A percentile compares a stretch with the other conserved stretches of the same genome.
These are phyloP conservation scores for Cisticola juncidis DNA, from an alignment of 2,113 vertebrate species.

Conservation along the genomic window DNA sequence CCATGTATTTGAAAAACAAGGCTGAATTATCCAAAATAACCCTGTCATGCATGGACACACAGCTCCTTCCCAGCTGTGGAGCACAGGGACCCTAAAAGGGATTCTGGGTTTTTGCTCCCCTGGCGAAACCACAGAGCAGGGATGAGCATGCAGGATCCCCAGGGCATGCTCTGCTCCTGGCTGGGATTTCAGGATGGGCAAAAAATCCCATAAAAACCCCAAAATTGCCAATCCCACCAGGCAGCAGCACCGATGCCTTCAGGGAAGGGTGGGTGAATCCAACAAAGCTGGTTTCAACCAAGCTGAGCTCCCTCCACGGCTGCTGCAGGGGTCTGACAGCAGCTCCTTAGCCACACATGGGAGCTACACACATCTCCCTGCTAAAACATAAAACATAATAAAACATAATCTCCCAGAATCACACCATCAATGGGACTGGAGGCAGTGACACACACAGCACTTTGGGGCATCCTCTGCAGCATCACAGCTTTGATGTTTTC, in stretches of 20 bases:
- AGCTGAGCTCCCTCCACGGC: neutral
- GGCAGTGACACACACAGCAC: neutral
- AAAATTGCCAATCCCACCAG: accelerated
- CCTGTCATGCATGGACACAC: accelerated
- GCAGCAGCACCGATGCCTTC: neutral
- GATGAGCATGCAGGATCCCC: neutral
- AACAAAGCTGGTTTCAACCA: accelerated
- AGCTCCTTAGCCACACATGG: too few species aligned
- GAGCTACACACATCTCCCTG: neutral
- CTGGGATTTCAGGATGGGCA: neutral
- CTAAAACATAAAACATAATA: neutral
- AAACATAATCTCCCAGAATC: neutral
- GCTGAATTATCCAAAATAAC: neutral
- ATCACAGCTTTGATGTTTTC: neutral
- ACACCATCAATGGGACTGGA: accelerated
- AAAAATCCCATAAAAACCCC: neutral
- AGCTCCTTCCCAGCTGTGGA: neutral
- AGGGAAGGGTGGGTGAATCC: neutral
- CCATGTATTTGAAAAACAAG: neutral
- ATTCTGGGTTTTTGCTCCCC: neutral
- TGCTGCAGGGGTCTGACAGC: neutral
- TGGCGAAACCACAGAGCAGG: neutral
- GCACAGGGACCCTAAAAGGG: neutral
- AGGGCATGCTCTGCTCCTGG: neutral
- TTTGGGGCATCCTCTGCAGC: neutral